phyloP scores from a whole-genome alignment of 2,888 invertebrate genomes.

The Melieria picta region DNA sequence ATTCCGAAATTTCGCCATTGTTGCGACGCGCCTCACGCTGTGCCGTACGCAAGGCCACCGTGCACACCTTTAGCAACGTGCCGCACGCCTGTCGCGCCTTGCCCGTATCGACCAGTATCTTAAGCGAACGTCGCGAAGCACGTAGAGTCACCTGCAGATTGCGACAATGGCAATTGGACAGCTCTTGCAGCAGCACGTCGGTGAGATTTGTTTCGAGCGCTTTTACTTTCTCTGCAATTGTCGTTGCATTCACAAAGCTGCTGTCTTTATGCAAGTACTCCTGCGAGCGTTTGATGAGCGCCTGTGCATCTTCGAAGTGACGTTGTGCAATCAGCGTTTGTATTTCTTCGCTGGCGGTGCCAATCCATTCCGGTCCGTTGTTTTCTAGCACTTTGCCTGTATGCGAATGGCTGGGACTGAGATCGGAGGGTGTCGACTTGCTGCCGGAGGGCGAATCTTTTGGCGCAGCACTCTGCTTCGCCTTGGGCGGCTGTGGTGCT shows the following conservation, averaged over 20 bases:
- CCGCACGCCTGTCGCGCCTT: constrained; percentile 66
- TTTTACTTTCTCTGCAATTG: constrained; percentile 70
- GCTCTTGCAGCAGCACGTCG: constrained; percentile 88
- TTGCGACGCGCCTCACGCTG: constrained; percentile 65
- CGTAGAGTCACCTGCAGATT: constrained; percentile 90
- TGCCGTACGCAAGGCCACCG: constrained; percentile 61
- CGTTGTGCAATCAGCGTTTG: constrained; percentile 95
- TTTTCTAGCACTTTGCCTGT: constrained; percentile 53
- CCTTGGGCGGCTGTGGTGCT: constrained; percentile 65
- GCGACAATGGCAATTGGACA: constrained; percentile 89
- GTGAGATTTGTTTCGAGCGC: constrained; percentile 79
- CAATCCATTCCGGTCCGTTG: constrained; percentile 82
- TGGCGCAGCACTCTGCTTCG: constrained; percentile 27
- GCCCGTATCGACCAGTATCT: constrained; percentile 72
- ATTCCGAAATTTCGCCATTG: constrained; percentile 68
- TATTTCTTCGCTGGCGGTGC: constrained; percentile 91
- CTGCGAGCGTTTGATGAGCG: constrained; percentile 77
- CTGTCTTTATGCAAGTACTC: constrained; percentile 67
- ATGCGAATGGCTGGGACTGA: constrained; percentile 53
- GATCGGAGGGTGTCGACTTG: constrained; percentile 49
- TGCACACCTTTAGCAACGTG: constrained; percentile 62
- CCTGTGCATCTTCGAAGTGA: constrained; percentile 92
- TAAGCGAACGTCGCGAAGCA: constrained; percentile 84
- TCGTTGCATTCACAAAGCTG: constrained; percentile 54
- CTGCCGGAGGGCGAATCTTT: constrained; percentile 44